Evolutionary conservation across 2,888 invertebrate species (phyloP).

Genomic region (Chouioia cunea): DNA sequence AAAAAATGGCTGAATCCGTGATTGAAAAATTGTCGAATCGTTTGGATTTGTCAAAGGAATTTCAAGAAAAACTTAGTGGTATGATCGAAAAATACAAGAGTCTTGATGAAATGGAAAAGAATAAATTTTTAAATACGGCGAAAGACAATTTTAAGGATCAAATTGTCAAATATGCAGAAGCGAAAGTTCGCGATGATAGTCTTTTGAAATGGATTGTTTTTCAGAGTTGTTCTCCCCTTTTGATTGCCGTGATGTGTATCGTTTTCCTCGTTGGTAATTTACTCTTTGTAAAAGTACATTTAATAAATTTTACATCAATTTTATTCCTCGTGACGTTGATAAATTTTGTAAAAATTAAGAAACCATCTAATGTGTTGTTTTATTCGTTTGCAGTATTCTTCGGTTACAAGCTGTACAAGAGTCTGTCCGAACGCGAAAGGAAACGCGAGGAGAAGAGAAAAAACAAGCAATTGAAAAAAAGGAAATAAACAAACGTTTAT

Average conservation of each 20-base stretch:
- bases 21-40: constrained; percentile 40
- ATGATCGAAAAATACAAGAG: constrained; percentile 52
- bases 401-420: constrained; percentile 86
- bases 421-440: constrained; percentile 81
- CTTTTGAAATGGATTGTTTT: no score
- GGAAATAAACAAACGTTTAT: constrained; percentile 70
- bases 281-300: constrained; percentile 6
- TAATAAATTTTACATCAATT: constrained; percentile 1
- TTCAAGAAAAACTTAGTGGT: constrained; percentile 49
- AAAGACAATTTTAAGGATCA: constrained; percentile 65
- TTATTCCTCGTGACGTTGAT: no score
- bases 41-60: constrained; percentile 37
- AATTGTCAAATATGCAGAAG: constrained; percentile 53
- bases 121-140: constrained; percentile 59
- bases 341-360: no score
- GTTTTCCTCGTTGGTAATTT: background rate
- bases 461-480: constrained; percentile 84
- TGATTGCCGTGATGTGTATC: background rate
- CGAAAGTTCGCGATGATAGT: no score
- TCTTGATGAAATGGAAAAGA: constrained; percentile 64
- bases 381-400: constrained; percentile 80
- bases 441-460: constrained; percentile 86
- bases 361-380: background rate
- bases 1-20: constrained; percentile 37
- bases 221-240: background rate